phyloP scores from a whole-genome alignment of 2,113 vertebrate species.

The Microcebus ravelobensis region DNA sequence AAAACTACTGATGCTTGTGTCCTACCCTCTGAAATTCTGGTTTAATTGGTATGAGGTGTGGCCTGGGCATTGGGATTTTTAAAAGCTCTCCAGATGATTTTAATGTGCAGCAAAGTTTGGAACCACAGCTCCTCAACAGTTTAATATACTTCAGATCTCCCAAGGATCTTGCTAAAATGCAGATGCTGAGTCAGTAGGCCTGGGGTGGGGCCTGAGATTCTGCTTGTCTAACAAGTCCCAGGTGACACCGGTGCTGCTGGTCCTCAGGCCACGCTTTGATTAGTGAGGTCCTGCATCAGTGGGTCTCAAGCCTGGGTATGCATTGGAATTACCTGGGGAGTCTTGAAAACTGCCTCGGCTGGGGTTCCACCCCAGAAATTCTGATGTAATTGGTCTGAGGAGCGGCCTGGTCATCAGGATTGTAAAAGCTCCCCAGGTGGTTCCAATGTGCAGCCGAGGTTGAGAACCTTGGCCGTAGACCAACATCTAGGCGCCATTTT shows the following conservation, averaged over 20 bases:
- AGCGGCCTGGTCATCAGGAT: neutral
- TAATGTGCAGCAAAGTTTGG: constrained; percentile 36
- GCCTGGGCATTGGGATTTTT: constrained; percentile 40
- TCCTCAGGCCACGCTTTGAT: neutral
- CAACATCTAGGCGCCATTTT: constrained; percentile 49
- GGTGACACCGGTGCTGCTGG: neutral
- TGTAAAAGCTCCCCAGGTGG: constrained; percentile 43
- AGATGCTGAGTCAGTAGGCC: constrained; percentile 34
- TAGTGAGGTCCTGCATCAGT: neutral
- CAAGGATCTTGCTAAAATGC: constrained; percentile 23
- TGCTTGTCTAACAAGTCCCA: neutral
- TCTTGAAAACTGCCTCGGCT: neutral
- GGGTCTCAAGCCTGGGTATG: neutral
- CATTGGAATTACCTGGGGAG: neutral
- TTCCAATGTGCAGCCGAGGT: neutral
- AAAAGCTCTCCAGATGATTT: constrained; percentile 62
- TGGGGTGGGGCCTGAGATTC: neutral
- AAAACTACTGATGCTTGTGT: constrained; percentile 1
- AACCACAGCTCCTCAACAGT: neutral
- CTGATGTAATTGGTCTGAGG: neutral
- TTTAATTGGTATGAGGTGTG: constrained; percentile 58
- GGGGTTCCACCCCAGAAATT: neutral
- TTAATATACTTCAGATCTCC: constrained; percentile 50
- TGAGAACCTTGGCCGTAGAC: constrained; percentile 24
- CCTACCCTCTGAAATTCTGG: constrained; percentile 56